Conservation (phyloP, 2,888 invertebrate genomes). For the Frankliniella fusca region DNA sequence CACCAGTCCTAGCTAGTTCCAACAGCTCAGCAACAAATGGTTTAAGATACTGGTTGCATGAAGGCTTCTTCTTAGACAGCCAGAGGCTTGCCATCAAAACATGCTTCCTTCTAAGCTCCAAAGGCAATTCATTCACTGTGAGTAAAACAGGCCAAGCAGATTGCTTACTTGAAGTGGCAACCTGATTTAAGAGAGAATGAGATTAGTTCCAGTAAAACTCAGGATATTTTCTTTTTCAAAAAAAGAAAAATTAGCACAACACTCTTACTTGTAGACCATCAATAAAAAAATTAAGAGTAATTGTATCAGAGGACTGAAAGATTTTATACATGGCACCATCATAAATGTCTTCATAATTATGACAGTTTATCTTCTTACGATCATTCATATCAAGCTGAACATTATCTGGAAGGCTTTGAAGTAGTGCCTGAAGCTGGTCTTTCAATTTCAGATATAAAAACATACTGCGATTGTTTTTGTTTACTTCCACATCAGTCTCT, state of each 20-base stretch:
- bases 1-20: not conserved
- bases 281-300: not conserved
- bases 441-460: not conserved
- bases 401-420: not conserved
- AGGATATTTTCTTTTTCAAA: no score
- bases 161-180: not conserved
- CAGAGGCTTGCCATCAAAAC: not conserved
- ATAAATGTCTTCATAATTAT: not conserved
- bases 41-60: not conserved
- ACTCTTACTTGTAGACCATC: not conserved
- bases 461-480: no score
- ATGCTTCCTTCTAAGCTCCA: no score
- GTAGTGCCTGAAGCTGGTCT: not conserved
- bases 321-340: not conserved
- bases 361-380: not conserved
- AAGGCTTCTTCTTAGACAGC: not conserved
- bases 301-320: not conserved
- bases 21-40: not conserved
- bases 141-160: not conserved
- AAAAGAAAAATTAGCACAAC: no score
- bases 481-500: not conserved
- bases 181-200: no score
- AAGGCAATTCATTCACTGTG: not conserved
- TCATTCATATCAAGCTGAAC: not conserved
- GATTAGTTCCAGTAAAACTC: no score